Conservation (phyloP, 2,888 invertebrate species). For the Aromia moschata region DNA sequence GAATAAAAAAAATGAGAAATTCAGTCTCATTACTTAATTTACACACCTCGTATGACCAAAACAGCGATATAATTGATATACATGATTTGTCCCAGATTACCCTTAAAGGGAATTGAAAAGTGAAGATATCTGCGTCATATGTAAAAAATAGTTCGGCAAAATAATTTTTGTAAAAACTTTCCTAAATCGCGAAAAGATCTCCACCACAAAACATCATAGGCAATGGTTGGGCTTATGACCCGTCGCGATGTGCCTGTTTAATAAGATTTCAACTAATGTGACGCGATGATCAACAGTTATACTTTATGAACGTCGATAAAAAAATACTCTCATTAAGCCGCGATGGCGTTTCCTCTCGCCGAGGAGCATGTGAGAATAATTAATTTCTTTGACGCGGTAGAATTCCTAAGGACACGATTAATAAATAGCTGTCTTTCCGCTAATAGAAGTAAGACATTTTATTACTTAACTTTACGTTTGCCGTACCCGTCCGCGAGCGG, state of each 20-base stretch:
- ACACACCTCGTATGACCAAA: no score
- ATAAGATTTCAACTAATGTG: constrained; percentile 3
- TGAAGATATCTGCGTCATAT: no score
- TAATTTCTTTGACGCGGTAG: constrained; percentile 32
- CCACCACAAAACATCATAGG: no score
- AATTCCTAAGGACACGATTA: constrained; percentile 36
- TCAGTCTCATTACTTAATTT: no score
- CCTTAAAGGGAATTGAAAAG: no score
- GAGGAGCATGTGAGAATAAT: constrained; percentile 15
- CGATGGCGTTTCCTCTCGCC: constrained; percentile 13
- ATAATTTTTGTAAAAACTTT: no score
- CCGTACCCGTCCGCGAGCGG: constrained; percentile 32
- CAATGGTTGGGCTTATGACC: no score
- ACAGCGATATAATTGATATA: no score
- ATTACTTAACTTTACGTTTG: constrained; percentile 32
- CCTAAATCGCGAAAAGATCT: no score
- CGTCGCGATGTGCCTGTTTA: constrained; percentile 8
- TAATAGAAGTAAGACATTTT: constrained; percentile 43
- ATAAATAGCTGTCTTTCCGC: constrained; percentile 32
- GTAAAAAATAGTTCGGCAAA: no score
- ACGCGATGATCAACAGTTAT: constrained; percentile 13
- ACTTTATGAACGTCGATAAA: constrained; percentile 7
- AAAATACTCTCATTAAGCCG: constrained; percentile 2
- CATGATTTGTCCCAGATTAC: no score
- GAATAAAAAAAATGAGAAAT: no score